A percentile compares a stretch with the other conserved stretches of the same genome.
phyloP scores from a whole-genome alignment of 2,797 vertebrate genomes.

The Sparus aurata region DNA sequence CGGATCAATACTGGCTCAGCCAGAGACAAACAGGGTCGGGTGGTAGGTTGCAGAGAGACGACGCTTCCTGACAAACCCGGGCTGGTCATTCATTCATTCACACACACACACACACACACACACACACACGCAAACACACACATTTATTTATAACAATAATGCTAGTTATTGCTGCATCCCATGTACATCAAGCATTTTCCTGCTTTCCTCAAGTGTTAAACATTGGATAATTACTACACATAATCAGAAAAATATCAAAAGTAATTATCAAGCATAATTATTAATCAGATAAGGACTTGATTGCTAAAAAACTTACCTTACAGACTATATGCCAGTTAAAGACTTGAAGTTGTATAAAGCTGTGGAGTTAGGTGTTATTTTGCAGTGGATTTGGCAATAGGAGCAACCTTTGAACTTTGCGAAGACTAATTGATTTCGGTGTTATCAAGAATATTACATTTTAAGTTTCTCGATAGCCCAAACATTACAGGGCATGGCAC shows the following conservation, averaged over 20 bases:
- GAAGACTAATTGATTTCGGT: no score
- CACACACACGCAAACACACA: not conserved
- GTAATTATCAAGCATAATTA: not conserved
- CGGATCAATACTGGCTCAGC: conserved; percentile 70
- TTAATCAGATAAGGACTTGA: not conserved
- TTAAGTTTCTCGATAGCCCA: not conserved
- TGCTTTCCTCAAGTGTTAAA: not conserved
- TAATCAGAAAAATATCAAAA: not conserved
- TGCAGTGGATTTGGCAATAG: not conserved
- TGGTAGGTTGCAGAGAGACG: conserved; percentile 31
- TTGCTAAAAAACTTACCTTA: not conserved
- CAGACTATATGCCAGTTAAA: not conserved
- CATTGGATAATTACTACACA: not conserved
- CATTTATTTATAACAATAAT: not conserved
- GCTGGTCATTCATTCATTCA: not conserved
- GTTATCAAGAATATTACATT: not conserved
- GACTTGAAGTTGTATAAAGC: not conserved
- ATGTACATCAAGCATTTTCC: not conserved
- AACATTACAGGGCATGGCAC: no score
- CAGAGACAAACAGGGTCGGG: conserved; percentile 29
- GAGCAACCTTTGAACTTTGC: not conserved
- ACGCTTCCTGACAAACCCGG: conserved; percentile 19
- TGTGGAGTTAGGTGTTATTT: not conserved
- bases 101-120: not conserved
- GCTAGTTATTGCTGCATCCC: not conserved